These are phyloP conservation scores for Mormyrops attenuatus DNA, from an alignment of 2,797 vertebrate genomes.

Conservation along the genomic window DNA sequence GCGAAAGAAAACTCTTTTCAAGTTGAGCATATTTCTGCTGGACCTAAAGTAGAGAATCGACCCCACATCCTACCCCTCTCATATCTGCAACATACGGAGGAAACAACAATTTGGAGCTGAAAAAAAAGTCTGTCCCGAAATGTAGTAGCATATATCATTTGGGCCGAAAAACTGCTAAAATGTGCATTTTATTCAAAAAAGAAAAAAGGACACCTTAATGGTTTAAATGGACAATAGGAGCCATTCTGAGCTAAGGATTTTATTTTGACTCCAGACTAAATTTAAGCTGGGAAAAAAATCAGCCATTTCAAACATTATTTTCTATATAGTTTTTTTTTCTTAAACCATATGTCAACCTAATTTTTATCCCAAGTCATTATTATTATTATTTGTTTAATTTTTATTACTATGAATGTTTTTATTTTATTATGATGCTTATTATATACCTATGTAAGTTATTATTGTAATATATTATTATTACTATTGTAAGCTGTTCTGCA, in stretches of 20 bases:
- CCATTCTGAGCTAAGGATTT: neutral
- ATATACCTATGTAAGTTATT: neutral
- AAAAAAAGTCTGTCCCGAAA: neutral
- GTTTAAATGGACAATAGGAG: neutral
- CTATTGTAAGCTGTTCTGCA: neutral
- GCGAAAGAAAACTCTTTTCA: slow-evolving; percentile 10
- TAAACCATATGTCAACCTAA: neutral
- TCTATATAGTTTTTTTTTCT: neutral
- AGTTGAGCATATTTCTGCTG: neutral
- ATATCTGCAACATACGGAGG: too few species aligned
- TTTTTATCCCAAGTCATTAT: slow-evolving; percentile 15
- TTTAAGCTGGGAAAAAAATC: neutral
- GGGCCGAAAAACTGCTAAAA: neutral
- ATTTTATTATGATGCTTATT: neutral
- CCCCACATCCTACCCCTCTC: neutral
- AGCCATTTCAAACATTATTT: neutral
- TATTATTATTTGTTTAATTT: neutral
- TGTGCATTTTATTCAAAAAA: neutral
- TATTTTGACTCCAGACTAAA: neutral
- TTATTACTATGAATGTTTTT: neutral
- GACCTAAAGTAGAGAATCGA: neutral
- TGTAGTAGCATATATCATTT: neutral
- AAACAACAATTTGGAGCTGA: neutral
- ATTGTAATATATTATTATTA: neutral
- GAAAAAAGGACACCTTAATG: neutral